Conservation (phyloP, 2,113 vertebrate genomes). For the Miniopterus natalensis region DNA sequence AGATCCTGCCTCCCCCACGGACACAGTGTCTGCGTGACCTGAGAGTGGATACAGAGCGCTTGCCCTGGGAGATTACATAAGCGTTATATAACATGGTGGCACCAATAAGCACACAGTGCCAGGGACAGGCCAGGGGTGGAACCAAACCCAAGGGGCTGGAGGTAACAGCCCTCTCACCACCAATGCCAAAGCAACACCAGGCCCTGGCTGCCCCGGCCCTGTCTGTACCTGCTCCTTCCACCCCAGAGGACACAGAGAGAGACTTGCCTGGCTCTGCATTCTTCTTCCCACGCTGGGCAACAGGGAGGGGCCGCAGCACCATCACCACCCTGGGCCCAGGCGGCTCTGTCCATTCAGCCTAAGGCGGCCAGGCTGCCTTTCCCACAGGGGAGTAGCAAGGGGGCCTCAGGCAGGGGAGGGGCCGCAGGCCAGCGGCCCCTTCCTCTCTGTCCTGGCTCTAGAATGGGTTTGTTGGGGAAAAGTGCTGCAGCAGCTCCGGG, state of each 20-base stretch:
- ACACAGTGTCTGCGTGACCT: constrained; percentile 65
- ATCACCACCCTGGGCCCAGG: not conserved
- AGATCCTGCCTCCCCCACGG: constrained; percentile 64
- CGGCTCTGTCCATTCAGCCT: not conserved
- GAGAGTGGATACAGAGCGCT: constrained; percentile 55
- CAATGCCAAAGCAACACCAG: constrained; percentile 45
- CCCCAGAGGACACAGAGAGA: constrained; percentile 39
- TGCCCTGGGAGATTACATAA: constrained; percentile 77
- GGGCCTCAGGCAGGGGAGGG: not conserved
- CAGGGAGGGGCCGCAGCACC: constrained; percentile 12
- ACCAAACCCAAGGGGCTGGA: constrained; percentile 61
- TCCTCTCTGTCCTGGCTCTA: constrained; percentile 42
- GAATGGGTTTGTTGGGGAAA: constrained; percentile 65
- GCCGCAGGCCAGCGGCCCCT: constrained; percentile 27
- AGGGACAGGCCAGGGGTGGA: constrained; percentile 65
- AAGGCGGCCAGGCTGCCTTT: not conserved
- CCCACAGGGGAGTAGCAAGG: not conserved
- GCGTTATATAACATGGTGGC: constrained; percentile 81
- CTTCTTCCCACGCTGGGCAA: constrained; percentile 48
- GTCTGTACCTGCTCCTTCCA: constrained; percentile 61
- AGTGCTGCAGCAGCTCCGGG: constrained; percentile 73
- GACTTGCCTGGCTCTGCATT: constrained; percentile 71
- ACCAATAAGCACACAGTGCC: constrained; percentile 69
- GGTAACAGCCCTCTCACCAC: constrained; percentile 36
- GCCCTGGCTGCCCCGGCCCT: constrained; percentile 51